These are phyloP conservation scores for Heliconius nattereri DNA, from an alignment of 1,140 invertebrate genomes.

Conservation along the genomic window DNA sequence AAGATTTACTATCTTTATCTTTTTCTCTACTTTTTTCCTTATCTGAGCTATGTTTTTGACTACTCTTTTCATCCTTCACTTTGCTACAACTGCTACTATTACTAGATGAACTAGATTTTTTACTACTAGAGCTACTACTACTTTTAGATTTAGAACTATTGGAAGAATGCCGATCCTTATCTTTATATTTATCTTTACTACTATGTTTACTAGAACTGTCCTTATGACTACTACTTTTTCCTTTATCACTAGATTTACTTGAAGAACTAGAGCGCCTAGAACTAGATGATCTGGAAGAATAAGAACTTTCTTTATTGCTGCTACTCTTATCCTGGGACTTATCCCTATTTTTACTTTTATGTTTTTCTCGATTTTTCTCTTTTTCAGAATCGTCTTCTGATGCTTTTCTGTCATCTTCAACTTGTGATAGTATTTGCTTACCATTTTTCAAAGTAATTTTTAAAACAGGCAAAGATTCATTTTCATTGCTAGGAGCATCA, in stretches of 20 bases:
- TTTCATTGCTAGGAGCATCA: constrained; percentile 70
- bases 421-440: constrained; percentile 86
- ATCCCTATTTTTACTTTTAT: constrained; percentile 72
- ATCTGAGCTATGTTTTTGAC: constrained; percentile 41
- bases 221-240: constrained; percentile 60
- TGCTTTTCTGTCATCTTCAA: constrained; percentile 77
- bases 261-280: constrained; percentile 71
- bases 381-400: constrained; percentile 62
- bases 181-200: constrained; percentile 71
- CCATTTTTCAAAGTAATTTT: constrained; percentile 89
- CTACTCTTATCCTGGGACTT: constrained; percentile 63
- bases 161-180: constrained; percentile 75
- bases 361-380: constrained; percentile 68
- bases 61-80: constrained; percentile 49
- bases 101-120: constrained; percentile 49
- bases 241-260: constrained; percentile 80
- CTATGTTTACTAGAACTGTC: constrained; percentile 72
- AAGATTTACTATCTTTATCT: constrained; percentile 42
- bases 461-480: constrained; percentile 70
- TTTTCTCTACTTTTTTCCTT: constrained; percentile 65
- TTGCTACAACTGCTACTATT: constrained; percentile 50
- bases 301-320: constrained; percentile 62
- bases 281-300: constrained; percentile 79
- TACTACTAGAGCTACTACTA: constrained; percentile 62
- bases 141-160: constrained; percentile 70